A percentile compares a stretch with the other conserved stretches of the same genome.
These are phyloP conservation scores for Dryobota labecula DNA, from an alignment of 2,888 invertebrate genomes.

Conservation along the genomic window DNA sequence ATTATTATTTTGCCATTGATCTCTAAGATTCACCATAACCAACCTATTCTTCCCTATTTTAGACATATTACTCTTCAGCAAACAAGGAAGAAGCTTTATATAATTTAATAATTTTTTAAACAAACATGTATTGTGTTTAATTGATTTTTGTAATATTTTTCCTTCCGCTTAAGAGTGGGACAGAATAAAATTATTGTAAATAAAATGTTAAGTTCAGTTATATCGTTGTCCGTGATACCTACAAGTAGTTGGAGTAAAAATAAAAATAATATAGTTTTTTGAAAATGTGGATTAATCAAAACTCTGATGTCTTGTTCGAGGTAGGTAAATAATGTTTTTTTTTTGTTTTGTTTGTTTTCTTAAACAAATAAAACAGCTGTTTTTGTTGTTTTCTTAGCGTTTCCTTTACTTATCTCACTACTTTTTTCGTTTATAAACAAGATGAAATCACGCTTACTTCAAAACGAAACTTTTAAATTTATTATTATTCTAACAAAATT, in stretches of 20 bases:
- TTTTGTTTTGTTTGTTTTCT: not conserved
- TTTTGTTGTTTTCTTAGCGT: not conserved
- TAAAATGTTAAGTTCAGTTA: slow-evolving; percentile 59
- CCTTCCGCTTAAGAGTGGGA: slow-evolving; percentile 62
- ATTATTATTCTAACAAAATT: not conserved
- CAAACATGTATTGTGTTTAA: slow-evolving; percentile 59
- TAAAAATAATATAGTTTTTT: slow-evolving; percentile 30
- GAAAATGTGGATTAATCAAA: slow-evolving; percentile 72
- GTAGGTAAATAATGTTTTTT: slow-evolving; percentile 58
- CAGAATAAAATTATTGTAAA: slow-evolving; percentile 63
- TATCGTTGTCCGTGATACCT: slow-evolving; percentile 53
- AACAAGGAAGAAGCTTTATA: slow-evolving; percentile 71
- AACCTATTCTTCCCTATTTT: slow-evolving; percentile 67
- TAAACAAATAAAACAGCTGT: not conserved
- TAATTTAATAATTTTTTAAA: slow-evolving; percentile 69
- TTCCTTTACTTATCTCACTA: too few relatives aligned
- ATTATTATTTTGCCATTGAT: slow-evolving; percentile 1
- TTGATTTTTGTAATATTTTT: slow-evolving; percentile 73
- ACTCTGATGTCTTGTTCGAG: slow-evolving; percentile 72
- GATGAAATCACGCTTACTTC: not conserved
- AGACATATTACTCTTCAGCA: slow-evolving; percentile 58
- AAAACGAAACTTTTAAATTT: not conserved
- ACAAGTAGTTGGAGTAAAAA: slow-evolving; percentile 42
- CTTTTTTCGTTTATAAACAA: not conserved
- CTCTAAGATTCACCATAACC: slow-evolving; percentile 20